Base-by-base conservation (phyloP, 2,113 vertebrate species). In the Tetrao urogallus region DNA sequence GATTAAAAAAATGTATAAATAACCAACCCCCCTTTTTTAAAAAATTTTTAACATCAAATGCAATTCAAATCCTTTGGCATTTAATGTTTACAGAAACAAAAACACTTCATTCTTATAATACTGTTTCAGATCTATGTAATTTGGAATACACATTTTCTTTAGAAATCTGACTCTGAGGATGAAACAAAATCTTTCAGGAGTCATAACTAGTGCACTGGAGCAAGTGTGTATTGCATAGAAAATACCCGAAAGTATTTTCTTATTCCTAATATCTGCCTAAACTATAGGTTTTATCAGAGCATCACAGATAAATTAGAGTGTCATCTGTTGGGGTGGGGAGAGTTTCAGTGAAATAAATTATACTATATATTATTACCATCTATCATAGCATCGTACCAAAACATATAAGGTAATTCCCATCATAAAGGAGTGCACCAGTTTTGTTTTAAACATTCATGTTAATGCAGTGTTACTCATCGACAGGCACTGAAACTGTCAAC, bases 281-380 rank as follows among this genome's bases (percentile, higher is more conserved):
- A 32, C 34, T 70, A 21, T 34, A 91, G 64, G 45, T 83, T 83
- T 82, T 89, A 90, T 88, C 87, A 81, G 77, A 81, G 2, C 43
- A 76, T 83, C 57, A 47, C 4, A 2, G 57, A 85, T 89, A 82
- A 78, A 38, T 61, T 54, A 77, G 14, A 5, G 21, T 84, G 73
- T 57, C 43, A 30, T 75, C 42, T 82, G 28, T 15, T 71, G 43
- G 18, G 38, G 30, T 43, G 4, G 5, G 6, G 10, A 38, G 7
- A 34, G 14, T 48, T 73, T 77, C 71, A 86, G 67, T 92, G 10
- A 89, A 93, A 86, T 57, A 88, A 80, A 90, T 78, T 86, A 66
- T 88, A 72, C 42, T 89, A 70, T 69, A 93, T 95, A 92, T 81
- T 57, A 54, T 54, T 54, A 54, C 52, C 15, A 17, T 30, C 27